Percentiles rank a stretch among this genome's conserved stretches.
Conservation (phyloP, 37 sponge, comb jelly and placozoan genomes). For the Halisarca cf. caerulea region DNA sequence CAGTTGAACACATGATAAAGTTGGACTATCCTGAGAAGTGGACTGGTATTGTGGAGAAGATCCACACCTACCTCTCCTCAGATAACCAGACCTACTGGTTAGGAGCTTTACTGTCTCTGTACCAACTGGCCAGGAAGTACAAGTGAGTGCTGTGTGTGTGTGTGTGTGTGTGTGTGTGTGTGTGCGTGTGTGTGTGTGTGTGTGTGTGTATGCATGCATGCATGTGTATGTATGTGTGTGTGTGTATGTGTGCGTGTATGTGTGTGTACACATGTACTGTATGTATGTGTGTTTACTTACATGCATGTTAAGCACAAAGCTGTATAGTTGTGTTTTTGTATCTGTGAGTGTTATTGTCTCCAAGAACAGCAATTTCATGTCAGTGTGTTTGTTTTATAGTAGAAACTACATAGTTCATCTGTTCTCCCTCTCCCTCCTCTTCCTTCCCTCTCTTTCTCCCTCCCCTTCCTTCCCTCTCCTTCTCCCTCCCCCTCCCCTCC, state of each 20-base stretch:
- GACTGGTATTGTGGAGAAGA: constrained; percentile 65
- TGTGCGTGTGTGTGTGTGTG: constrained; percentile 22
- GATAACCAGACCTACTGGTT: constrained; percentile 67
- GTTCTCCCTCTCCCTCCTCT: too few species aligned
- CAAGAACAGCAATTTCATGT: too few species aligned
- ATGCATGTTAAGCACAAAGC: background rate
- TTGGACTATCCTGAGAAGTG: constrained; percentile 85
- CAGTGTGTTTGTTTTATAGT: background rate
- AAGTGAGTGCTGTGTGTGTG: constrained; percentile 55
- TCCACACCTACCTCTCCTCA: constrained; percentile 59
- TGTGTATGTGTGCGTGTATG: constrained; percentile 25
- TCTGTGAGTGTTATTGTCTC: background rate
- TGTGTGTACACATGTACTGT: background rate
- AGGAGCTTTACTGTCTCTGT: constrained; percentile 55
- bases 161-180: constrained; percentile 29
- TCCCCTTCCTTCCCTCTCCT: too few species aligned
- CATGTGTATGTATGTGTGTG: background rate
- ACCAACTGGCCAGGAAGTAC: constrained; percentile 82
- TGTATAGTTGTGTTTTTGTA: background rate
- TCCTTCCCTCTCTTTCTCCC: too few species aligned
- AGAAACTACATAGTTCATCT: too few species aligned
- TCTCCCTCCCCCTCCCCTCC: too few species aligned
- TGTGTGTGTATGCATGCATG: constrained; percentile 11
- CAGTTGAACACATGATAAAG: constrained; percentile 75
- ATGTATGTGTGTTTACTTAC: background rate